Evolutionary conservation across 2,888 invertebrate genomes (phyloP).

Genomic region (Eulithis prunata): DNA sequence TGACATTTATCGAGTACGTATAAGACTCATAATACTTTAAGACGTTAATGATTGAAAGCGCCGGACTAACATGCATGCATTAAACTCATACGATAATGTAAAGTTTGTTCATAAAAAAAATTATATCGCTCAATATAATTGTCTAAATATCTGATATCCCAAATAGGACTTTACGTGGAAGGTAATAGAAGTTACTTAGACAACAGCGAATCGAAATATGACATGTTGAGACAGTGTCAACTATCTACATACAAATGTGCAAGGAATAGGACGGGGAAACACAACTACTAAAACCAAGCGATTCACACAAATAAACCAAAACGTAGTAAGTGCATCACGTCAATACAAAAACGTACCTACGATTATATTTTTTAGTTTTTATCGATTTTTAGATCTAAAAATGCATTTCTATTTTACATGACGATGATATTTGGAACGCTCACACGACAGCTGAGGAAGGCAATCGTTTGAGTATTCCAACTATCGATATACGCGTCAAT

Average conservation of each 20-base stretch:
- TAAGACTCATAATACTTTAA: conserved; percentile 5
- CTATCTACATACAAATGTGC: conserved; percentile 63
- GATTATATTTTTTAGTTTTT: conserved; percentile 58
- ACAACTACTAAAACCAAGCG: conserved; percentile 79
- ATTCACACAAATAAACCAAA: conserved; percentile 73
- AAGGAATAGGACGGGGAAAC: conserved; percentile 66
- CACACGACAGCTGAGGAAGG: conserved; percentile 58
- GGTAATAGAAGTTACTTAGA: conserved; percentile 48
- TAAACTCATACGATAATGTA: background rate
- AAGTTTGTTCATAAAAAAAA: conserved; percentile 6
- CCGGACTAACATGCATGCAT: conserved; percentile 6
- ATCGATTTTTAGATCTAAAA: conserved; percentile 68
- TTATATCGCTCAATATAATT: background rate
- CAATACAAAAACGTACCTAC: conserved; percentile 72
- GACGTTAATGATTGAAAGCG: conserved; percentile 6
- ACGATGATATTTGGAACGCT: conserved; percentile 69
- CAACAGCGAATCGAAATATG: conserved; percentile 40
- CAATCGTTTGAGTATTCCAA: conserved; percentile 75
- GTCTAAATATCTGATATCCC: conserved; percentile 19
- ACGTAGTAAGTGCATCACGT: conserved; percentile 78
- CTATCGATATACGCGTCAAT: conserved; percentile 52
- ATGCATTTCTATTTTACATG: conserved; percentile 77
- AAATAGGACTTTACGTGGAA: conserved; percentile 37
- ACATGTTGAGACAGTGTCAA: conserved; percentile 41
- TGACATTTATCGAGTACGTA: background rate